Percentiles rank a stretch among this genome's conserved stretches.
These are phyloP conservation scores for Neomonachus schauinslandi DNA, from an alignment of 2,113 vertebrate species.

Conservation along the genomic window DNA sequence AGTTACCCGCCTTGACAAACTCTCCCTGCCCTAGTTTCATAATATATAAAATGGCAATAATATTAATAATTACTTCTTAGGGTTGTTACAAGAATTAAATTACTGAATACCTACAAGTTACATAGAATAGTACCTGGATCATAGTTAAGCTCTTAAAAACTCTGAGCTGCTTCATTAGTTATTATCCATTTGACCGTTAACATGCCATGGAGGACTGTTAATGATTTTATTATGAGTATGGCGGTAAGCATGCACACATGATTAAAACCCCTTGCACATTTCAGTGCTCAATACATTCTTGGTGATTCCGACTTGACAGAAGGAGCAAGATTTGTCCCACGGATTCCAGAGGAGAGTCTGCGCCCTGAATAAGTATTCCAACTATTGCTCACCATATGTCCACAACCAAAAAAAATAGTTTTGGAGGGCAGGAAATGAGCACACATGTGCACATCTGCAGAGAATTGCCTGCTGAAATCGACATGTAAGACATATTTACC, in stretches of 20 bases:
- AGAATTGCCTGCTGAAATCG: conserved; percentile 76
- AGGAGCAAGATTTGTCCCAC: conserved; percentile 73
- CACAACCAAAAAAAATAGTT: conserved; percentile 72
- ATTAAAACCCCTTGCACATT: not conserved
- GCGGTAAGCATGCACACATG: not conserved
- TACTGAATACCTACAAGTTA: conserved; percentile 62
- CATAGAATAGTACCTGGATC: conserved; percentile 40
- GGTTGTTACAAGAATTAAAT: conserved; percentile 63
- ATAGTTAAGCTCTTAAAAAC: conserved; percentile 58
- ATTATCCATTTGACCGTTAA: conserved; percentile 52
- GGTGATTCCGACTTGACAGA: conserved; percentile 74
- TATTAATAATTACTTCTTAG: conserved; percentile 43
- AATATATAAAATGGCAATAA: conserved; percentile 45
- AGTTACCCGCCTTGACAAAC: not conserved
- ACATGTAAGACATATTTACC: conserved; percentile 77
- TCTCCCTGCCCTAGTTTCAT: conserved; percentile 42
- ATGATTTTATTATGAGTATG: conserved; percentile 2
- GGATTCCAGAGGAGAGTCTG: conserved; percentile 76
- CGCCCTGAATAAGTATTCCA: conserved; percentile 80
- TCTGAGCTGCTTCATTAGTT: conserved; percentile 62
- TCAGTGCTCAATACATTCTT: not conserved
- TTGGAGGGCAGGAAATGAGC: conserved; percentile 82
- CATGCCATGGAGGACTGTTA: not conserved
- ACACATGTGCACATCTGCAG: conserved; percentile 79
- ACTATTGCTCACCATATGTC: conserved; percentile 82